Conservation (phyloP, 2,888 invertebrate species). For the Serripes groenlandicus region DNA sequence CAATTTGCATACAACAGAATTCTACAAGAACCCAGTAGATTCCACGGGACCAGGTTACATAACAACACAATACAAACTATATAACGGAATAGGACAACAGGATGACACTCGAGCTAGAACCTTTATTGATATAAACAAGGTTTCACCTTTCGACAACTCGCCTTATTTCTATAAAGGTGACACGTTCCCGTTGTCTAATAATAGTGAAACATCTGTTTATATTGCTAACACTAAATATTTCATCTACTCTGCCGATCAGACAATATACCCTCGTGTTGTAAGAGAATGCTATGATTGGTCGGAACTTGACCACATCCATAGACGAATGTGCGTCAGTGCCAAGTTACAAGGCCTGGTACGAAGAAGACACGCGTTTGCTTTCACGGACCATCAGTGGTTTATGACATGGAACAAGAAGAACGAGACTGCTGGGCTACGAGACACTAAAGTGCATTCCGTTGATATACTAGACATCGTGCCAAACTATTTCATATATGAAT, state of each 20-base stretch:
- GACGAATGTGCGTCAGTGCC: slow-evolving; percentile 1
- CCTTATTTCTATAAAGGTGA: slow-evolving; percentile 32
- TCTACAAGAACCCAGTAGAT: slow-evolving; percentile 70
- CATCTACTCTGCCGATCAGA: not conserved
- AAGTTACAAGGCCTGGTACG: not conserved
- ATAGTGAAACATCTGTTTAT: slow-evolving; percentile 24
- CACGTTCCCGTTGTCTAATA: not conserved
- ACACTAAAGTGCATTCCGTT: too few species aligned
- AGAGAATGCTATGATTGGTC: not conserved
- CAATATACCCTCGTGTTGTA: not conserved
- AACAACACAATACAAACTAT: slow-evolving; percentile 38
- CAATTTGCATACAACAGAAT: slow-evolving; percentile 60
- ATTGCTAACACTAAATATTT: slow-evolving; percentile 40
- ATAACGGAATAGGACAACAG: slow-evolving; percentile 23
- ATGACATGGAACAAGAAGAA: not conserved
- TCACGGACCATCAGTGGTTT: slow-evolving; percentile 7
- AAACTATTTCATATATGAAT: too few species aligned
- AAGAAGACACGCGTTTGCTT: slow-evolving; percentile 1
- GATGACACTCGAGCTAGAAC: not conserved
- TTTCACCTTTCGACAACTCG: not conserved
- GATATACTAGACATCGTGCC: not conserved
- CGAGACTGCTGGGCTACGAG: too few species aligned
- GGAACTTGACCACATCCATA: not conserved
- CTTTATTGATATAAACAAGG: not conserved
- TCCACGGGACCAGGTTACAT: slow-evolving; percentile 75